phyloP scores from a whole-genome alignment of 2,888 invertebrate genomes.

The Teinopalpus imperialis region DNA sequence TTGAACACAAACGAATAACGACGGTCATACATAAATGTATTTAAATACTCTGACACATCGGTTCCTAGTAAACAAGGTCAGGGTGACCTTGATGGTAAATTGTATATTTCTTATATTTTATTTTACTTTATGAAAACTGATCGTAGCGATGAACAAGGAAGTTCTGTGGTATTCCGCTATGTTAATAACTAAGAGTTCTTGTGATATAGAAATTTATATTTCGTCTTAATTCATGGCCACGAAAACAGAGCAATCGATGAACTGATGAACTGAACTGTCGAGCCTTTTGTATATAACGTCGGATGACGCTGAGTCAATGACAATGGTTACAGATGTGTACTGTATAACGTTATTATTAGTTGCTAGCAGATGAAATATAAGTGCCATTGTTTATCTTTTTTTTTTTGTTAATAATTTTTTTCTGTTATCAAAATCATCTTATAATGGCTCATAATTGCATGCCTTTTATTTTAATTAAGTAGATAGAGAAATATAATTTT shows the following conservation, averaged over 20 bases:
- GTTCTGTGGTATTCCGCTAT: slow-evolving; percentile 51
- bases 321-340: neutral
- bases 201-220: slow-evolving; percentile 8
- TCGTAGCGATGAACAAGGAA: slow-evolving; percentile 72
- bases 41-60: slow-evolving; percentile 57
- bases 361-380: neutral
- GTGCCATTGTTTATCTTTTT: too few relatives aligned
- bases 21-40: slow-evolving; percentile 42
- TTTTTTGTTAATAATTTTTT: too few relatives aligned
- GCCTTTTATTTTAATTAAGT: too few relatives aligned
- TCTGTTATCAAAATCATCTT: too few relatives aligned
- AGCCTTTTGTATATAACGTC: neutral
- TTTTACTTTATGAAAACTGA: slow-evolving; percentile 65
- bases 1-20: slow-evolving; percentile 31
- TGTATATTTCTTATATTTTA: slow-evolving; percentile 61
- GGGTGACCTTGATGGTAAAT: slow-evolving; percentile 62
- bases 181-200: slow-evolving; percentile 36
- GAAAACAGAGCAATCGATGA: neutral
- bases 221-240: slow-evolving; percentile 3
- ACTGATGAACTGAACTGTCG: neutral
- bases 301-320: slow-evolving; percentile 2
- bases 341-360: neutral
- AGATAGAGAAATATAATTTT: too few relatives aligned
- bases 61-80: slow-evolving; percentile 74
- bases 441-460: too few relatives aligned